Percentiles rank a stretch among this genome's conserved stretches.
These are phyloP conservation scores for Criorhina ranunculi DNA, from an alignment of 2,888 invertebrate species.

Conservation along the genomic window DNA sequence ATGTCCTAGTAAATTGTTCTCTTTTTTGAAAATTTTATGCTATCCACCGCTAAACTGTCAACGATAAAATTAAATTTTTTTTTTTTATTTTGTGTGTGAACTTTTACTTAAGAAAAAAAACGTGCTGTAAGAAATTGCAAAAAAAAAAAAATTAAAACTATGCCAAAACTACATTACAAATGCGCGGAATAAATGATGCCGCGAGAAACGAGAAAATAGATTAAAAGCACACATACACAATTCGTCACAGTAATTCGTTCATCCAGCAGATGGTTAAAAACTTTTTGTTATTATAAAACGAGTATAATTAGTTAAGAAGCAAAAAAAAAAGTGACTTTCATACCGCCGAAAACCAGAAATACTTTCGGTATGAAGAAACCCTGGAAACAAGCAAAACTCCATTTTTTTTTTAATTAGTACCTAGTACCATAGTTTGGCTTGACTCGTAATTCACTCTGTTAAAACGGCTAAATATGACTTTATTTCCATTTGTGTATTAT, in stretches of 20 bases:
- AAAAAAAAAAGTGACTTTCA: constrained; percentile 34
- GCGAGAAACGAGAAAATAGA: constrained; percentile 27
- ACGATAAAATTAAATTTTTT: background rate
- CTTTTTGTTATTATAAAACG: constrained; percentile 35
- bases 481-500: constrained; percentile 35
- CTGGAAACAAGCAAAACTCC: constrained; percentile 53
- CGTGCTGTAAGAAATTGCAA: constrained; percentile 14
- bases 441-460: constrained; percentile 24
- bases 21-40: background rate
- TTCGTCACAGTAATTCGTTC: constrained; percentile 51
- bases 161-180: constrained; percentile 29
- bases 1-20: constrained; percentile 22
- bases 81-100: background rate
- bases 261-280: constrained; percentile 15
- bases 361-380: constrained; percentile 23
- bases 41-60: background rate
- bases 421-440: constrained; percentile 20
- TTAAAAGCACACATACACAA: constrained; percentile 16
- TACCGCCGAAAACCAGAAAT: constrained; percentile 19
- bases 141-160: constrained; percentile 20
- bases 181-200: constrained; percentile 28
- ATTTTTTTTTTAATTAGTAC: constrained; percentile 49
- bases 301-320: constrained; percentile 43
- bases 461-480: constrained; percentile 43
- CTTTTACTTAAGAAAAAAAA: constrained; percentile 11